Evolutionary conservation across 2,113 vertebrate species (phyloP), one percentile per base, ranked within the genome.

Genomic region (Austrofundulus limnaeus): DNA sequence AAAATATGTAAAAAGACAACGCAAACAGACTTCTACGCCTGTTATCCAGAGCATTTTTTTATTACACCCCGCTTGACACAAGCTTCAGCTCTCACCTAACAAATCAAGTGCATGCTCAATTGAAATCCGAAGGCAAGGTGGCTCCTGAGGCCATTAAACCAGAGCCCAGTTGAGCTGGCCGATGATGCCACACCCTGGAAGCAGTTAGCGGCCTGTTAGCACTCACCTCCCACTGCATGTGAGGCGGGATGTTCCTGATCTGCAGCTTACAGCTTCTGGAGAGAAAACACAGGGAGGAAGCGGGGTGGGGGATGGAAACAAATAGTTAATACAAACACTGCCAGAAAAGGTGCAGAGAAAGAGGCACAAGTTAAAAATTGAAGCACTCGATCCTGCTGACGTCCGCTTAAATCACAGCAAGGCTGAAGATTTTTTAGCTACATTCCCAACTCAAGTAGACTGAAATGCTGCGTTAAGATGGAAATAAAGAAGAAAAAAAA

Each of bases 211-310:
- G 75, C 75, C 75, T 59, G 77, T 82, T 77, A 83, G 77, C 74
- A 91, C 95, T 92, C 93, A 96, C 95, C 94, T 97, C 95, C 95
- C 95, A 97, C 86, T 96, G 95, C 92, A 96, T 94, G 82, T 96
- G 95, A 90, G 95, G 95, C 50, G 95, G 95, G 88, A 97, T 97
- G 87, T 97, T 97, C 91, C 95, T 92, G 89, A 97, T 94, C 93
- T 96, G 95, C 89, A 97, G 92, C 82, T 95, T 96, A 88, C 95
- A 95, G 93, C 94, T 96, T 92, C 95, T 97, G 90, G 38, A 79
- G 66, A 80, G 62, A 80, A 61, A 70, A 61, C 23, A 57, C n/a
- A 76, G 54, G 66, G 15, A 56, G 24, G 8, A 61, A 64, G 21
- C 61, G n/a, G 28, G 59, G 25, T 31, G 21, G 20, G 41, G 48